A percentile compares a stretch with the other conserved stretches of the same genome.
These are phyloP conservation scores for Ips nitidus DNA, from an alignment of 1,140 invertebrate genomes.

Conservation along the genomic window DNA sequence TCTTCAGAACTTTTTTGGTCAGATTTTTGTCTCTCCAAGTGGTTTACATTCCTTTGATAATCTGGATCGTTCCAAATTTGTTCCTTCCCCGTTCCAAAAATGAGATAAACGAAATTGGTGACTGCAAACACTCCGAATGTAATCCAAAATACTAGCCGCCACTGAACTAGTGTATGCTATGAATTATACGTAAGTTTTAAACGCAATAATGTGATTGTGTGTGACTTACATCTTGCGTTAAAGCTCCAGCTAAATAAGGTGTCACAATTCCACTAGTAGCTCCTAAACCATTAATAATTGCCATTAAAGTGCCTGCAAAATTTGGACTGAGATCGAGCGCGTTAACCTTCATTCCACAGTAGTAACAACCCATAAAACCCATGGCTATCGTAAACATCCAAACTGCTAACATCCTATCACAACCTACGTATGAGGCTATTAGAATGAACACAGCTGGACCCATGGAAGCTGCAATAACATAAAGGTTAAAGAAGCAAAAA, in stretches of 20 bases:
- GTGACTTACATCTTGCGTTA: conserved; percentile 68
- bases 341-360: conserved; percentile 78
- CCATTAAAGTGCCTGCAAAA: conserved; percentile 81
- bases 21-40: too few species aligned
- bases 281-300: conserved; percentile 81
- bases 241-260: conserved; percentile 74
- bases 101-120: conserved; percentile 72
- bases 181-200: conserved; percentile 1
- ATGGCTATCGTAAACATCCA: conserved; percentile 70
- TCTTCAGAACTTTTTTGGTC: too few species aligned
- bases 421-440: conserved; percentile 78
- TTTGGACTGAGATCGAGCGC: conserved; percentile 82
- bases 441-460: conserved; percentile 78
- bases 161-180: conserved; percentile 73
- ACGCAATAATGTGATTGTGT: neutral
- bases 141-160: conserved; percentile 84
- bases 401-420: conserved; percentile 64
- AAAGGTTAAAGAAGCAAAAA: conserved; percentile 1
- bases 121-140: conserved; percentile 70
- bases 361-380: conserved; percentile 76
- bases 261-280: conserved; percentile 81
- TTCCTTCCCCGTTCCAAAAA: conserved; percentile 71
- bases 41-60: neutral
- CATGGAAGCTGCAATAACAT: conserved; percentile 63
- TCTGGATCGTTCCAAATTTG: conserved; percentile 65